Conservation (phyloP, 2,113 vertebrate genomes). For the Calypte anna region DNA sequence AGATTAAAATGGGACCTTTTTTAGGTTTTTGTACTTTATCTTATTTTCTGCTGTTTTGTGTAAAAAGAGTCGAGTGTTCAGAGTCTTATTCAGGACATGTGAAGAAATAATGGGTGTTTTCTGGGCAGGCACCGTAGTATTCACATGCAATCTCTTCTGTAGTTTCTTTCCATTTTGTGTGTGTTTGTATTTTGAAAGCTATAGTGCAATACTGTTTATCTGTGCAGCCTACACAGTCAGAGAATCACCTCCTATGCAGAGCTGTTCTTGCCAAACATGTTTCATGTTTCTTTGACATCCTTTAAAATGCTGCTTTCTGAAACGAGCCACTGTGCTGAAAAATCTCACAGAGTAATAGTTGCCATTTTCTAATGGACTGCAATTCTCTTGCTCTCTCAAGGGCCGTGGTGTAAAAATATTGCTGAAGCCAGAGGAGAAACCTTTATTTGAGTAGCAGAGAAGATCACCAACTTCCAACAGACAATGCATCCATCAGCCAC, state of each 20-base stretch:
- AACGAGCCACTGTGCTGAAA: background rate
- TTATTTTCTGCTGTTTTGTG: background rate
- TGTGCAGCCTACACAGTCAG: background rate
- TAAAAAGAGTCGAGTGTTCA: background rate
- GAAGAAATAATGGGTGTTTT: background rate
- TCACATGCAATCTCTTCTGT: background rate
- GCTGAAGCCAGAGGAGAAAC: background rate
- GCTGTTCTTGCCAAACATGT: background rate
- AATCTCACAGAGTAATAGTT: background rate
- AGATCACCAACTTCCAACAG: background rate
- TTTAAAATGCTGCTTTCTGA: background rate
- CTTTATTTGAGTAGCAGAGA: background rate
- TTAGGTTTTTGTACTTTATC: background rate
- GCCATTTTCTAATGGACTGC: background rate
- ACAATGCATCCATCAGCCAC: background rate
- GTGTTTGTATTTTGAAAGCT: background rate
- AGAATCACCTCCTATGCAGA: background rate
- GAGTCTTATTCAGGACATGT: background rate
- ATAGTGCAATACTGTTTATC: background rate
- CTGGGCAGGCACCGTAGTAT: background rate
- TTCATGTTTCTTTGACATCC: background rate
- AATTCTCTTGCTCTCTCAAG: background rate
- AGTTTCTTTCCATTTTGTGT: background rate
- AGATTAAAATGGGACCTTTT: background rate
- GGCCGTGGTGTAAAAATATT: background rate